A percentile compares a stretch with the other conserved stretches of the same genome.
These are phyloP conservation scores for Oxyruncus cristatus DNA, from an alignment of 2,113 vertebrate genomes.

Conservation along the genomic window DNA sequence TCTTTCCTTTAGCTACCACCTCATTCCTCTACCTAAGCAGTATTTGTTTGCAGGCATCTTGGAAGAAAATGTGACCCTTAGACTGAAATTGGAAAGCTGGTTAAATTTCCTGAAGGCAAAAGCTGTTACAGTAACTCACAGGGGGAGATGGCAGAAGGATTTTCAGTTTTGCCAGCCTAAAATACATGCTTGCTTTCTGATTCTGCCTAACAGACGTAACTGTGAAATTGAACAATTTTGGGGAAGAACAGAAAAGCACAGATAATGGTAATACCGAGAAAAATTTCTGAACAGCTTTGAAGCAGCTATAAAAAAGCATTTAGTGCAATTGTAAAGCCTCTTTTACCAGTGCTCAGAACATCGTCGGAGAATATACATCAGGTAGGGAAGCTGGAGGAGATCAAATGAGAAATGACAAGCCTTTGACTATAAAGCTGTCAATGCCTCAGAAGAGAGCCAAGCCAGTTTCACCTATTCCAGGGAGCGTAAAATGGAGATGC, in stretches of 20 bases:
- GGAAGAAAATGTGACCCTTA: slow-evolving; percentile 30
- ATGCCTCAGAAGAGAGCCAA: not conserved
- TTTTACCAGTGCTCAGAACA: not conserved
- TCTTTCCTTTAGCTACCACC: not conserved
- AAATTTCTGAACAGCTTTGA: not conserved
- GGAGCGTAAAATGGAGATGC: not conserved
- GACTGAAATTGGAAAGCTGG: not conserved
- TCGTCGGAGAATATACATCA: not conserved
- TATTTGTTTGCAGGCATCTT: not conserved
- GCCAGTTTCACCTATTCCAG: not conserved
- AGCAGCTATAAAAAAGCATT: slow-evolving; percentile 2
- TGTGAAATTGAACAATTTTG: slow-evolving; percentile 40
- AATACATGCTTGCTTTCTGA: not conserved
- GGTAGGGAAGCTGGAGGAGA: slow-evolving; percentile 24
- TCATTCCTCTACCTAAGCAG: not conserved
- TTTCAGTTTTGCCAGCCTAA: slow-evolving; percentile 14
- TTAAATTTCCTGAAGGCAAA: slow-evolving; percentile 14
- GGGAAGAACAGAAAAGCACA: not conserved
- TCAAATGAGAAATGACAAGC: slow-evolving; percentile 16
- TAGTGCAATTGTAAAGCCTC: slow-evolving; percentile 7
- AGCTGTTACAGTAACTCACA: not conserved
- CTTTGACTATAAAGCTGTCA: slow-evolving; percentile 23
- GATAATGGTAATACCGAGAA: slow-evolving; percentile 9
- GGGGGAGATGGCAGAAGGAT: not conserved
- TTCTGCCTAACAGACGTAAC: slow-evolving; percentile 6